Base-by-base conservation (phyloP, 2,113 vertebrate genomes). In the Thymallus thymallus region DNA sequence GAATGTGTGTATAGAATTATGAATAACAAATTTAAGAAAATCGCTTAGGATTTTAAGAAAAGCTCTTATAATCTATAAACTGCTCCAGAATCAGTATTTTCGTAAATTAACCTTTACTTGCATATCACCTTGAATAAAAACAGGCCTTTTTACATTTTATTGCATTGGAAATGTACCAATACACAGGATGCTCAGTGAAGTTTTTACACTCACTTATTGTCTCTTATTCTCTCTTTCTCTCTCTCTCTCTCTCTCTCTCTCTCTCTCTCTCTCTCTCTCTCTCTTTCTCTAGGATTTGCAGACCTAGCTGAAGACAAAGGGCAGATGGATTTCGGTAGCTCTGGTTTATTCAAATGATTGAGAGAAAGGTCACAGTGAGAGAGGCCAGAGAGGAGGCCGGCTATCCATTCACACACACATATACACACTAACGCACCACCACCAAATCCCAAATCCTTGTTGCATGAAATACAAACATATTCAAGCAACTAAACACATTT, bases 251-350 rank as follows among this genome's bases (percentile, higher is more conserved):
- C 26, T 14, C 73, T n/a, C n/a, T n/a, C n/a, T 2, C 26, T 26
- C 26, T 29, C 29, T 41, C 35, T 41, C 35, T 30, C 30, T 30
- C 26, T 24, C 29, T 5, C 66, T 58, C 58, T 58, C n/a, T 46
- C 61, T 22, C 87, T 87, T 79, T 78, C 73, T 71, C 61, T 80
- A 85, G 92, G 93, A 94, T 92, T 89, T 89, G 89, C 88, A 84
- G 91, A 78, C 86, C 18, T 92, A 61, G 82, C 89, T 30, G 79
- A 81, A 89, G 90, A 94, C 92, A 92, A 94, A 95, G 89, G 91
- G 89, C 87, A 93, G 92, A 93, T 92, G 93, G 94, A 91, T 94
- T 93, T 94, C 91, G 86, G 90, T 89, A 91, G 88, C 90, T 86
- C 74, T 84, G 85, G 90, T 91, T 93, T 94, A 94, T 95, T 94